Evolutionary conservation across 2,113 vertebrate species (phyloP).

Genomic region (Oenanthe oenanthe): DNA sequence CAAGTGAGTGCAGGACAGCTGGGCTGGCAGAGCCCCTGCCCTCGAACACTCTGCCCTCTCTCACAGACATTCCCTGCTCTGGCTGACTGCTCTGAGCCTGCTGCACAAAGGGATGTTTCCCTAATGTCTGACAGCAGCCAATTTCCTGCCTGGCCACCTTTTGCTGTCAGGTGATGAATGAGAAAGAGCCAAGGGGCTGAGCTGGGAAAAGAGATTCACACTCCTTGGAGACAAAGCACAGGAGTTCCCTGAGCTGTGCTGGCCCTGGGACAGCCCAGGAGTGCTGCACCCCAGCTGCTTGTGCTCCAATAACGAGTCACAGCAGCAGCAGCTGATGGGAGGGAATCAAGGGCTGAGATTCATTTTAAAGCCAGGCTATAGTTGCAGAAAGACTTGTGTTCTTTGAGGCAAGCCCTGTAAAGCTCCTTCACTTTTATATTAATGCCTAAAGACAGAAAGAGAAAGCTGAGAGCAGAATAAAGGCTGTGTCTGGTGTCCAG

Average conservation of each 20-base stretch:
- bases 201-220: not conserved
- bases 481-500: constrained; percentile 32
- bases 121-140: not conserved
- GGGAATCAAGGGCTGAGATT: not conserved
- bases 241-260: not conserved
- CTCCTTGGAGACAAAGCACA: not conserved
- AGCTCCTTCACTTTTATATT: not conserved
- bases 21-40: not conserved
- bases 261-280: too few species aligned
- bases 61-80: not conserved
- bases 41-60: not conserved
- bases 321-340: not conserved
- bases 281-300: not conserved
- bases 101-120: not conserved
- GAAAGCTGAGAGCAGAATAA: constrained; percentile 38
- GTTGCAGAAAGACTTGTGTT: not conserved
- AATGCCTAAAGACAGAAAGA: not conserved
- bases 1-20: rapidly evolving
- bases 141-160: constrained; percentile 29
- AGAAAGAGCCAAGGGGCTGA: not conserved
- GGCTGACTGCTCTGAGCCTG: not conserved
- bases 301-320: not conserved
- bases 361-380: not conserved
- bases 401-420: not conserved
- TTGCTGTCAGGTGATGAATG: not conserved